Base-by-base conservation (phyloP, 2,888 invertebrate species). In the Ischnus inquisitorius region DNA sequence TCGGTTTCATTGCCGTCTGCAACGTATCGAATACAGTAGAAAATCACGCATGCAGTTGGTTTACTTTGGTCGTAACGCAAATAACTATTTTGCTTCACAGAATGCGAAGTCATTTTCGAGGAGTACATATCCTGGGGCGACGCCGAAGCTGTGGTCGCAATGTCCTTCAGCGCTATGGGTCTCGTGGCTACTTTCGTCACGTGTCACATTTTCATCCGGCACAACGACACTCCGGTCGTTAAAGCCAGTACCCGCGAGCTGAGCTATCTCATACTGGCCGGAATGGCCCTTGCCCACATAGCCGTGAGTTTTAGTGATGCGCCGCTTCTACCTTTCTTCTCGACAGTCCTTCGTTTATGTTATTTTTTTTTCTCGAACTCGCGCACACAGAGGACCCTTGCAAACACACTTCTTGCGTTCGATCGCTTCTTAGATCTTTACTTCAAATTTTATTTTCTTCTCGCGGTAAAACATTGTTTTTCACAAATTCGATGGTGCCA, bases 151-250 rank as follows among this genome's bases (percentile, higher is more conserved):
- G 94, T 97, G 76, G 94, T 95, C 16, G 95, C 95, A 14, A 95
- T 96, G 88, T 93, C 93, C 19, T 94, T 96, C 89, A 95, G 96
- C 39, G 94, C 94, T 51, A 89, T 95, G 69, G 96, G 97, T n/a
- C 95, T 97, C 86, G 91, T 95, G 62, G 94, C 95, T 48, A 96
- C 96, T 1, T 92, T 95, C 43, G 94, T 95, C 89, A 95, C 96
- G 0, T 94, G 95, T 84, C 91, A 94, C 48, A 94, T 96, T 39
- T 97, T 97, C 93, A 91, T 96, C 65, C 94, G 95, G 79, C 95
- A 96, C 93, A 96, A 97, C 93, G 94, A 96, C 92, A 97, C 97
- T 0, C 97, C 97, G 1, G 96, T 97, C 4, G 97, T 97, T 51
- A 97, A 97, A 94, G 95, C 95, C 2, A 95, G 95, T 62, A 95